phyloP scores from a whole-genome alignment of 2,888 invertebrate species.

The Lacanobia wlatinum region DNA sequence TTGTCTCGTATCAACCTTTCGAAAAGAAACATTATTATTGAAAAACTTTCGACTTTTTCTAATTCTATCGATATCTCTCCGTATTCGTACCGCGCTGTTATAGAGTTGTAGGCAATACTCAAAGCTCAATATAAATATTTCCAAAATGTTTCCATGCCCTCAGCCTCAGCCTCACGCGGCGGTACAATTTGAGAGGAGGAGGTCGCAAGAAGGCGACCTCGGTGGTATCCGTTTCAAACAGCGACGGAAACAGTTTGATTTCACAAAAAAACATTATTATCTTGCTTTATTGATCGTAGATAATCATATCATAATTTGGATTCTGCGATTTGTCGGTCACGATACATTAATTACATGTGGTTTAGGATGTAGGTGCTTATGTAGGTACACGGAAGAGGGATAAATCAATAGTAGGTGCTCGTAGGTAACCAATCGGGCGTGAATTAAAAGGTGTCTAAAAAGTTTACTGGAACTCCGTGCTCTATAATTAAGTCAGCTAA shows the following conservation, averaged over 20 bases:
- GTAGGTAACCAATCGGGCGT: constrained; percentile 1
- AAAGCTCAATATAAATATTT: not conserved
- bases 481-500: too few relatives aligned
- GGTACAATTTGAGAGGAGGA: constrained; percentile 45
- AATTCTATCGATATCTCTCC: too few relatives aligned
- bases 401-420: not conserved
- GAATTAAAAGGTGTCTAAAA: not conserved
- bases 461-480: not conserved
- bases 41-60: not conserved
- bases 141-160: constrained; percentile 14
- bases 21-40: not conserved
- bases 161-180: constrained; percentile 10
- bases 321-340: constrained; percentile 54
- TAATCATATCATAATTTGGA: constrained; percentile 55
- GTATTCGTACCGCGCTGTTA: too few relatives aligned
- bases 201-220: constrained; percentile 77
- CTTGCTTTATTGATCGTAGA: constrained; percentile 52
- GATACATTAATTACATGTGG: constrained; percentile 40
- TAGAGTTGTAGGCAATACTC: too few relatives aligned
- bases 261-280: constrained; percentile 69
- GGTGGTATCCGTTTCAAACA: constrained; percentile 80
- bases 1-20: not conserved
- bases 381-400: constrained; percentile 35
- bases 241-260: constrained; percentile 78
- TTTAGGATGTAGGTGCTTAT: constrained; percentile 6